These are phyloP conservation scores for Charanyca ferruginea DNA, from an alignment of 2,888 invertebrate genomes.

Conservation along the genomic window DNA sequence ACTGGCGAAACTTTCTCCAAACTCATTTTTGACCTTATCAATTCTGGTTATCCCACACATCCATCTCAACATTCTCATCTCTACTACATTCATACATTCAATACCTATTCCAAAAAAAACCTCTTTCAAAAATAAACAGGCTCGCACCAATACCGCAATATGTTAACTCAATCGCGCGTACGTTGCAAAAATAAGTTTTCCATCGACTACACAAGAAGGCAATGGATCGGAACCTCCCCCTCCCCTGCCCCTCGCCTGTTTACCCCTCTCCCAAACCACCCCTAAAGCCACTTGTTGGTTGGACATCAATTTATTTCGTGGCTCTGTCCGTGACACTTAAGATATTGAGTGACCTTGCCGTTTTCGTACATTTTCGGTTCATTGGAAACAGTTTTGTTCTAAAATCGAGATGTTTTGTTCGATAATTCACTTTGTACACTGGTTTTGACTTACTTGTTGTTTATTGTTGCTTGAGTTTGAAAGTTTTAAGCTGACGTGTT, in stretches of 20 bases:
- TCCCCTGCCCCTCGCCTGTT: not conserved
- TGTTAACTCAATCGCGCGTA: constrained; percentile 57
- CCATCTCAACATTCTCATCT: no score
- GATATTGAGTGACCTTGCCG: constrained; percentile 51
- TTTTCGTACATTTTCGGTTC: constrained; percentile 30
- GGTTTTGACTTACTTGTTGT: constrained; percentile 21
- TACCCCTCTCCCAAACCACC: not conserved
- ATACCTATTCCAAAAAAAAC: constrained; percentile 17
- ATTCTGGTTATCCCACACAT: no score
- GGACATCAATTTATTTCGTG: constrained; percentile 69
- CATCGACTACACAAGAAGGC: constrained; percentile 54
- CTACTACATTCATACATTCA: not conserved
- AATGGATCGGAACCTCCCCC: constrained; percentile 56
- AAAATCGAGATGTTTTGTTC: constrained; percentile 21
- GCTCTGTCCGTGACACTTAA: constrained; percentile 55
- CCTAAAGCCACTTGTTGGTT: constrained; percentile 72
- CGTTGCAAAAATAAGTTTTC: constrained; percentile 60
- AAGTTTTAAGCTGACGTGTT: not conserved
- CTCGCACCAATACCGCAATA: constrained; percentile 40
- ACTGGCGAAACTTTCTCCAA: no score
- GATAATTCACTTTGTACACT: constrained; percentile 24
- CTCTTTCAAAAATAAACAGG: constrained; percentile 42
- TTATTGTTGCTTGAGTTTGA: constrained; percentile 13
- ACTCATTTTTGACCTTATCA: no score
- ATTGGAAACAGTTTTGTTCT: constrained; percentile 38